These are phyloP conservation scores for Mylabris phalerata DNA, from an alignment of 1,140 invertebrate genomes.

Conservation along the genomic window DNA sequence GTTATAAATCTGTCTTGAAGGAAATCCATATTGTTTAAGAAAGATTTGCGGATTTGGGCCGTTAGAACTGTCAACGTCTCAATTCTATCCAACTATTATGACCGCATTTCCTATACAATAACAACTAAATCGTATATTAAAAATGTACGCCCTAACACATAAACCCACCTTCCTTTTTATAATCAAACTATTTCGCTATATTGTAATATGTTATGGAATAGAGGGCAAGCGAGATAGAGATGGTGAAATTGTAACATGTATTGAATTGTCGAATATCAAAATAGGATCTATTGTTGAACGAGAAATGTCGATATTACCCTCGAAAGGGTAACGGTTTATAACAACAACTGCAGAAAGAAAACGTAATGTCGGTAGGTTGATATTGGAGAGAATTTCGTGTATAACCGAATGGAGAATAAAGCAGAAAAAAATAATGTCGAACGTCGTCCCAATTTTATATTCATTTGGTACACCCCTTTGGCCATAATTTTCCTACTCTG, in stretches of 20 bases:
- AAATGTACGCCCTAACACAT: conserved; percentile 10
- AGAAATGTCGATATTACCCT: no score
- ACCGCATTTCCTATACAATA: conserved; percentile 6
- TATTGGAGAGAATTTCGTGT: no score
- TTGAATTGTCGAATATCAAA: no score
- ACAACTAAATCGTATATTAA: conserved; percentile 13
- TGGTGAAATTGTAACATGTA: not conserved
- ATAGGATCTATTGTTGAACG: no score
- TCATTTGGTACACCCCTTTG: conserved; percentile 7
- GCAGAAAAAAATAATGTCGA: conserved; percentile 9
- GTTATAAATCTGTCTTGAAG: no score
- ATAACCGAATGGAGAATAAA: conserved; percentile 8
- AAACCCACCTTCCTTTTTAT: not conserved
- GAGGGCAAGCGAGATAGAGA: not conserved
- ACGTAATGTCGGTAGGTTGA: no score
- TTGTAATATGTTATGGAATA: conserved; percentile 8
- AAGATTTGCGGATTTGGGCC: no score
- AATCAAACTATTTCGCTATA: conserved; percentile 9
- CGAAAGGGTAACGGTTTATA: no score
- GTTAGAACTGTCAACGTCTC: conserved; percentile 1
- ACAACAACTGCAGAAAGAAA: no score
- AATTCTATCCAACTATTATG: conserved; percentile 7
- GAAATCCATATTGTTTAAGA: no score
- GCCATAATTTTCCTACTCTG: not conserved
- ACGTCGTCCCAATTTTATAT: conserved; percentile 9